Base-by-base conservation (phyloP, 2,888 invertebrate species). In the Hermodice carunculata region DNA sequence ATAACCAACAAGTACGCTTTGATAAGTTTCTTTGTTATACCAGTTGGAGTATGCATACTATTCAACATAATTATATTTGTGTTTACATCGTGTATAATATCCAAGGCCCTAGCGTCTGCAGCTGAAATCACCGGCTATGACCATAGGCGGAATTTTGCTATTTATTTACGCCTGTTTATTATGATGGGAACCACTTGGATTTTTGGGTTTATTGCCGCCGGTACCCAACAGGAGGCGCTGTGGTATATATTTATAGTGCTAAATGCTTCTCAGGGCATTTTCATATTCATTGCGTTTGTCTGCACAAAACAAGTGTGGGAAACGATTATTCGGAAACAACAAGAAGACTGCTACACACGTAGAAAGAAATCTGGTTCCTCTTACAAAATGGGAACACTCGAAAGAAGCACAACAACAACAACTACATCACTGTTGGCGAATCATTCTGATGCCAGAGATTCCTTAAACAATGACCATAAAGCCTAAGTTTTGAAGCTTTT, bases 221-320 rank as follows among this genome's bases (percentile, higher is more conserved):
- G 40, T 24, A n/a, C 37, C 17, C 28, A 43, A 1, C 54, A 54
- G 29, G 54, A 54, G n/a, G 54, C 54, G n/a, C 28, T 54, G 2
- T 54, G 54, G 54, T 22, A 42, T 11, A 40, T 54, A 8, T 54
- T 54, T 19, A 54, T 54, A 8, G 42, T 54, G 19, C 42, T 54
- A 8, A 54, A 54, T 22, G 54, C 54, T 24, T 54, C 54, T 2
- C 54, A 54, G n/a, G 54, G 54, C 6, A 54, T 54, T 24, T 43
- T 54, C 24, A 28, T 54, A 8, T 54, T 54, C 37, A 28, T 54
- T 1, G 42, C 42, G 26, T 54, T 54, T 42, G 54, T 42, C 17
- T 5, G 26, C 40, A 37, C 29, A 24, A 40, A 29, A 14, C 22
- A 37, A 26, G 54, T 54, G n/a, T 17, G n/a, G n/a, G n/a, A n/a